A percentile compares a stretch with the other conserved stretches of the same genome.
phyloP scores from a whole-genome alignment of 2,113 vertebrate species.

The Crocuta crocuta region DNA sequence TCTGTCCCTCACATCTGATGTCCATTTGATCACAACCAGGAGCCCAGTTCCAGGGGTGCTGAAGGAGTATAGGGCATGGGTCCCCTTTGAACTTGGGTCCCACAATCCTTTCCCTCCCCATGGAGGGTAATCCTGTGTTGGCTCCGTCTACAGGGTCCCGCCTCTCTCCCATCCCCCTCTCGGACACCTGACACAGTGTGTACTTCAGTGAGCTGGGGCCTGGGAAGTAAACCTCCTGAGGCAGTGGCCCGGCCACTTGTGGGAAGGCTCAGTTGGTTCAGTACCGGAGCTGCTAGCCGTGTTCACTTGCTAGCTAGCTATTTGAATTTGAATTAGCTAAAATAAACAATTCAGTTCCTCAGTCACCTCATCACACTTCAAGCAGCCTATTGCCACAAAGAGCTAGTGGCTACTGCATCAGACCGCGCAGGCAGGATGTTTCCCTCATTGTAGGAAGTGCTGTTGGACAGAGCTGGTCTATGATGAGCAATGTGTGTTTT shows the following conservation, averaged over 20 bases:
- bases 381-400: rapidly evolving
- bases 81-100: neutral
- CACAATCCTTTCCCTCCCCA: neutral
- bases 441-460: rapidly evolving
- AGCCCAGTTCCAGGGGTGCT: neutral
- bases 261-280: neutral
- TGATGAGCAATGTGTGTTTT: neutral
- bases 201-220: neutral
- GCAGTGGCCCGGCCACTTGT: neutral
- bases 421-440: neutral
- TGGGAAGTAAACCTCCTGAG: neutral
- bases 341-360: neutral
- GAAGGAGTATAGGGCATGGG: too few species aligned
- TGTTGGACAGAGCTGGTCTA: rapidly evolving
- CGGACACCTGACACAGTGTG: neutral
- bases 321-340: neutral
- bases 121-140: neutral
- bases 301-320: neutral
- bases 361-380: neutral
- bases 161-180: neutral
- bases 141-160: neutral
- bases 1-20: neutral
- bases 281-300: neutral
- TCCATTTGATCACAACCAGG: neutral
- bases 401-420: rapidly evolving